Evolutionary conservation across 1,140 invertebrate species (phyloP).

Genomic region (Cotesia typhae): DNA sequence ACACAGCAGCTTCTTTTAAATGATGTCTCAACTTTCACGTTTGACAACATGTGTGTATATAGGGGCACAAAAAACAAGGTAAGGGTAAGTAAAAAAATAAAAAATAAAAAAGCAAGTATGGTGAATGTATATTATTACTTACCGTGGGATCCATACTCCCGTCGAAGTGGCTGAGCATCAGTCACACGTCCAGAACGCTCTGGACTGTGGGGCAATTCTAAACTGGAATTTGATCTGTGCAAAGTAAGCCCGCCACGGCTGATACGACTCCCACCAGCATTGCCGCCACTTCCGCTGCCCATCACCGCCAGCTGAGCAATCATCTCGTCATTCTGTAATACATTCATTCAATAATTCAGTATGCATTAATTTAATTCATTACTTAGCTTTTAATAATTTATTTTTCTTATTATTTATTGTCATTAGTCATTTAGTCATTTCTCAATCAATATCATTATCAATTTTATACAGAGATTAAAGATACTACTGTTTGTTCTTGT

Average conservation of each 20-base stretch:
- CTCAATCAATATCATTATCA: no score
- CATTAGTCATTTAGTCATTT: no score
- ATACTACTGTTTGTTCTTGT: not conserved
- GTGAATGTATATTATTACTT: conserved; percentile 34
- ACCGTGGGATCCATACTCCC: conserved; percentile 65
- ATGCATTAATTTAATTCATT: not conserved
- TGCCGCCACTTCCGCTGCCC: conserved; percentile 51
- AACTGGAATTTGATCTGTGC: conserved; percentile 75
- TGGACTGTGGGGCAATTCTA: conserved; percentile 72
- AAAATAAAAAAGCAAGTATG: not conserved
- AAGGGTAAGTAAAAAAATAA: not conserved
- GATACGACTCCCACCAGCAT: conserved; percentile 51
- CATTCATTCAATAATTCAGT: conserved; percentile 26
- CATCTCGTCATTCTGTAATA: conserved; percentile 64
- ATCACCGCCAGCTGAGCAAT: conserved; percentile 62
- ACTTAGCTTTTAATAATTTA: not conserved
- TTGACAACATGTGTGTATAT: not conserved
- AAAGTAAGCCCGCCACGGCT: conserved; percentile 60
- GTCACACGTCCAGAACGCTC: conserved; percentile 58
- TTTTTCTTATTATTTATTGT: no score
- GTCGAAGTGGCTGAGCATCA: conserved; percentile 58
- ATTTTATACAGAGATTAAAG: no score
- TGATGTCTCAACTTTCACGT: not conserved
- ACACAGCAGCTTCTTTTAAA: not conserved
- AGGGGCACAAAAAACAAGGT: not conserved